Percentiles rank a stretch among this genome's conserved stretches.
Conservation (phyloP, 2,888 invertebrate genomes). For the Xestoiulus laeticollis region DNA sequence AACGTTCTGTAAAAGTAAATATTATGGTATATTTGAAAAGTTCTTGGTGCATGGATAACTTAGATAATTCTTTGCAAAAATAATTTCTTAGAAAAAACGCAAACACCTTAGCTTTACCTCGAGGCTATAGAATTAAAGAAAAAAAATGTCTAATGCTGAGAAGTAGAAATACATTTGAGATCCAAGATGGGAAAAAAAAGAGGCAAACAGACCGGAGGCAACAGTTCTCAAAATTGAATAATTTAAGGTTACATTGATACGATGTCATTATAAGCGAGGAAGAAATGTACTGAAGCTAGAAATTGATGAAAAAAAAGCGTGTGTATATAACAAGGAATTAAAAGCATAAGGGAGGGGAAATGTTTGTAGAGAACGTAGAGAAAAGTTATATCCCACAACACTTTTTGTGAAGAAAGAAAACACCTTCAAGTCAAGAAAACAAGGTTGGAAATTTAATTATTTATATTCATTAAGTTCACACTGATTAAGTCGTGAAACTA, state of each 20-base stretch:
- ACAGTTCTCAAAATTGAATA: background rate
- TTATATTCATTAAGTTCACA: no score
- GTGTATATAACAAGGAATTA: background rate
- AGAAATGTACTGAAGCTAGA: background rate
- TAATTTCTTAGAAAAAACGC: background rate
- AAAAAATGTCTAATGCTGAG: background rate
- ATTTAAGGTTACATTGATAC: constrained; percentile 7
- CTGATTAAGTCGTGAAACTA: no score
- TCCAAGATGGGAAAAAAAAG: background rate
- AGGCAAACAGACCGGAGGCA: background rate
- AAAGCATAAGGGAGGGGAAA: background rate
- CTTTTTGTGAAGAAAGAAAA: background rate
- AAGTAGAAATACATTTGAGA: background rate
- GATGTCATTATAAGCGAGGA: background rate
- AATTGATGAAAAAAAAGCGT: background rate
- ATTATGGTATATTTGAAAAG: no score
- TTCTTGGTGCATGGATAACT: background rate
- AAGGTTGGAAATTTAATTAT: background rate
- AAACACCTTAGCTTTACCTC: background rate
- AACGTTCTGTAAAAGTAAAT: no score
- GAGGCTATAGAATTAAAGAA: background rate
- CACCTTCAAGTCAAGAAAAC: background rate
- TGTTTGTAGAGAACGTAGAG: background rate
- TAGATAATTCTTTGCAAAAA: background rate
- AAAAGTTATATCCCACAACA: background rate